A percentile compares a stretch with the other conserved stretches of the same genome.
phyloP scores from a whole-genome alignment of 1,140 invertebrate genomes.

The Drosophila rhopaloa region DNA sequence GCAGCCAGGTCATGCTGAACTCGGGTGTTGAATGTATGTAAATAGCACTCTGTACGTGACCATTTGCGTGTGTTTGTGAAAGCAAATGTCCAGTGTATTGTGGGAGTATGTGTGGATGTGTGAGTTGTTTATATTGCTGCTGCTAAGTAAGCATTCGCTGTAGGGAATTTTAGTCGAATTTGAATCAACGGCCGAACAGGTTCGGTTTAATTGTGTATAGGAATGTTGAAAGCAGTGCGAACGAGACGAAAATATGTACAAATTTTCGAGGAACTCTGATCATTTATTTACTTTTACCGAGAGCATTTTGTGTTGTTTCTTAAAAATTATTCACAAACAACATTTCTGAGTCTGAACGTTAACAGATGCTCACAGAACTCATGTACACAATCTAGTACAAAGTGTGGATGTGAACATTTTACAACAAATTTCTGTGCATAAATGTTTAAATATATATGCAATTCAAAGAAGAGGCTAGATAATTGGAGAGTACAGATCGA shows the following conservation, averaged over 20 bases:
- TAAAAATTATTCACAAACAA: background rate
- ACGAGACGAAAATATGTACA: conserved; percentile 31
- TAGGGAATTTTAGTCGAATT: conserved; percentile 58
- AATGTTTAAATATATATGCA: background rate
- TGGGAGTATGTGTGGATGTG: conserved; percentile 11
- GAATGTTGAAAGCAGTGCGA: conserved; percentile 27
- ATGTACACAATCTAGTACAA: background rate
- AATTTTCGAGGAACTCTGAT: conserved; percentile 42
- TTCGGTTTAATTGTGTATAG: conserved; percentile 33
- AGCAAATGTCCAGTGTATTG: conserved; percentile 9
- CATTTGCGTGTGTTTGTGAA: conserved; percentile 1
- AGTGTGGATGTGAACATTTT: conserved; percentile 1
- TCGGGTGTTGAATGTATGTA: background rate
- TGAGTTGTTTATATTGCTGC: conserved; percentile 49
- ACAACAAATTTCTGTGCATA: background rate
- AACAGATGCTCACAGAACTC: conserved; percentile 2
- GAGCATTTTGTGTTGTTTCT: conserved; percentile 7
- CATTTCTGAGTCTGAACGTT: background rate
- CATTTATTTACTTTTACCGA: conserved; percentile 39
- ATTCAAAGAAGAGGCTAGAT: conserved; percentile 9
- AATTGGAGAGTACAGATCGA: background rate
- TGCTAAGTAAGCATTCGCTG: conserved; percentile 58
- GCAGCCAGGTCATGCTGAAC: background rate
- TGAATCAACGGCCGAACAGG: conserved; percentile 56
- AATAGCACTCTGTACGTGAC: background rate